Percentiles rank a stretch among this genome's conserved stretches.
Evolutionary conservation across 1,140 invertebrate genomes (phyloP).

Genomic region (Papilio polyxenes): DNA sequence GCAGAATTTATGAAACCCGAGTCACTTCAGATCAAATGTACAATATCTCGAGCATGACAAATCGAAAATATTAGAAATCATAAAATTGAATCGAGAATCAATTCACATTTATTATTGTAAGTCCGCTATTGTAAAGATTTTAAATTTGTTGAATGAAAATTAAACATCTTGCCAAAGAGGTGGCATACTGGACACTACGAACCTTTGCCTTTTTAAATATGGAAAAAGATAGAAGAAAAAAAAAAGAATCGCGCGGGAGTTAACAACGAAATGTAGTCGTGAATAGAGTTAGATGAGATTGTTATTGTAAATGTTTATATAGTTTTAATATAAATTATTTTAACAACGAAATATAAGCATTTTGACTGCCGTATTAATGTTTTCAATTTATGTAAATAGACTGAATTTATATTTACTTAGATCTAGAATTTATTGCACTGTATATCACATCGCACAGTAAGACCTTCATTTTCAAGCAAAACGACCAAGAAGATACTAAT

Average conservation of each 20-base stretch:
- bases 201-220: no score
- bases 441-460: not conserved
- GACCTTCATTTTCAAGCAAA: not conserved
- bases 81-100: conserved; percentile 1
- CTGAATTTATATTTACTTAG: not conserved
- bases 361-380: no score
- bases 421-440: not conserved
- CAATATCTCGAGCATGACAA: not conserved
- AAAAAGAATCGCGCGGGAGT: no score
- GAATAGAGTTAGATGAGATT: no score
- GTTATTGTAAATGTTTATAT: no score
- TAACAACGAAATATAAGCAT: no score
- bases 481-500: no score
- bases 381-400: not conserved
- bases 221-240: no score
- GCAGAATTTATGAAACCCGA: conserved; percentile 15
- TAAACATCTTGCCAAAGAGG: no score
- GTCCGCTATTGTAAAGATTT: not conserved
- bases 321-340: no score
- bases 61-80: conserved; percentile 13
- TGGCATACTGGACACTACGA: no score
- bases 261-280: no score
- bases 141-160: not conserved
- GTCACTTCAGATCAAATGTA: not conserved
- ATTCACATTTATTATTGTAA: not conserved